Evolutionary conservation across 2,797 vertebrate species (phyloP), one percentile per base, ranked within the genome.

Genomic region (Anguilla marmorata): DNA sequence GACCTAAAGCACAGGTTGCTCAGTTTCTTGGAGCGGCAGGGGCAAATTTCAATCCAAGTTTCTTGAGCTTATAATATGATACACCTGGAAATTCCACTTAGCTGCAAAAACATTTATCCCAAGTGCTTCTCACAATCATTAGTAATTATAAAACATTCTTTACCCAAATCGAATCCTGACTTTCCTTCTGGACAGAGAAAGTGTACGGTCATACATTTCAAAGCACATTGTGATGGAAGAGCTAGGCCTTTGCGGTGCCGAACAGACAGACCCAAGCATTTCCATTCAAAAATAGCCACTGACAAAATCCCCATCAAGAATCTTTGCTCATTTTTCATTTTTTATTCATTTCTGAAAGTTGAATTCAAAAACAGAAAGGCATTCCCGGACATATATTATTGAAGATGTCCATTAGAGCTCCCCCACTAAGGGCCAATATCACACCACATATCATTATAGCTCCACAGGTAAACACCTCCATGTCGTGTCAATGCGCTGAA

Each of bases 321-420:
- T 63, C 2, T 50, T 41, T 16, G 37, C 41, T 84, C 16, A 69
- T 66, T 84, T 48, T 52, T 30, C 79, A 83, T 79, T 37, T 74
- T 69, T 58, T 69, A 37, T 82, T 48, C 60, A 74, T 45, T 69
- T 56, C 37, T 54, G 30, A 50, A 60, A 60, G 30, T 6, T 16
- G 45, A 50, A 24, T 79, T 16, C 74, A 41, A 45, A 79, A 79
- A 79, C 27, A 76, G 72, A 76, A 14, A 76, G 5, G 12, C 12
- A 11, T 27, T 84, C 41, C 48, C 54, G 83, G 56, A 56, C 52
- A 84, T 54, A 37, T 84, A 84, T 56, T 56, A 84, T 56, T 84
- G n/a, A 84, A 84, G 52, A 84, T 84, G 48, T 54, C 82, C 45
- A 50, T 84, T 84, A 79, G 58, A 63, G 74, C 37, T 41, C 74